phyloP scores from a whole-genome alignment of 2,888 invertebrate genomes.

The Chymomyza fuscimana region DNA sequence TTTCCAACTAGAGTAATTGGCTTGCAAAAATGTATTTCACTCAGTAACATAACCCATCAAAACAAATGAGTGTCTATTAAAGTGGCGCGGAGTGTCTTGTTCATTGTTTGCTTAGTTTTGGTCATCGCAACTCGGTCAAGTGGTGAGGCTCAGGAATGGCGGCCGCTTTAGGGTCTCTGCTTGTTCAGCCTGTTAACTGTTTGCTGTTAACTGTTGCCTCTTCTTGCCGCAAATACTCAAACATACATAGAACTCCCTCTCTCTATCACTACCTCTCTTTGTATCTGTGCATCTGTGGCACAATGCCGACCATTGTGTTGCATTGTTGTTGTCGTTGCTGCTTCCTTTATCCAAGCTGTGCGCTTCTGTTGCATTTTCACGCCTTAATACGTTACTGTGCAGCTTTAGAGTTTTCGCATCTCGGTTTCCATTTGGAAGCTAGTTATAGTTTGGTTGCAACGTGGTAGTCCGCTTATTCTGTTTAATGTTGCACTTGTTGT shows the following conservation, averaged over 20 bases:
- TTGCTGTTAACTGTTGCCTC: constrained; percentile 28
- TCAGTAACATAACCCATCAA: too few species aligned
- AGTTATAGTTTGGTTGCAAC: background rate
- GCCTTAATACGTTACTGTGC: constrained; percentile 9
- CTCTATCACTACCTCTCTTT: background rate
- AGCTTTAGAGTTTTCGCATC: background rate
- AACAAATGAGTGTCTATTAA: too few species aligned
- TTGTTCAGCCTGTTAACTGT: background rate
- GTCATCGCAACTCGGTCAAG: constrained; percentile 52
- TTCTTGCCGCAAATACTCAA: constrained; percentile 4
- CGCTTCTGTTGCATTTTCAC: constrained; percentile 36
- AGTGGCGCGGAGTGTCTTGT: background rate
- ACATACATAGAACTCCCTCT: background rate
- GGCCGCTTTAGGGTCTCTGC: constrained; percentile 12
- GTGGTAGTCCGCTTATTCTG: constrained; percentile 32
- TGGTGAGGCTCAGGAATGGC: constrained; percentile 18
- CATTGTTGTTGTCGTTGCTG: constrained; percentile 14
- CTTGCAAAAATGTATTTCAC: too few species aligned
- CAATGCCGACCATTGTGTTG: constrained; percentile 16
- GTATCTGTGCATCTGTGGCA: constrained; percentile 1
- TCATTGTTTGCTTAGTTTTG: constrained; percentile 27
- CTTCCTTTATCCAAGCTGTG: constrained; percentile 15
- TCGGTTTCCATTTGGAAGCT: background rate
- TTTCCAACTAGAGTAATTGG: too few species aligned
- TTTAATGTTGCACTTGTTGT: constrained; percentile 46